These are phyloP conservation scores for Diplolepis rosae DNA, from an alignment of 2,888 invertebrate genomes.

Conservation along the genomic window DNA sequence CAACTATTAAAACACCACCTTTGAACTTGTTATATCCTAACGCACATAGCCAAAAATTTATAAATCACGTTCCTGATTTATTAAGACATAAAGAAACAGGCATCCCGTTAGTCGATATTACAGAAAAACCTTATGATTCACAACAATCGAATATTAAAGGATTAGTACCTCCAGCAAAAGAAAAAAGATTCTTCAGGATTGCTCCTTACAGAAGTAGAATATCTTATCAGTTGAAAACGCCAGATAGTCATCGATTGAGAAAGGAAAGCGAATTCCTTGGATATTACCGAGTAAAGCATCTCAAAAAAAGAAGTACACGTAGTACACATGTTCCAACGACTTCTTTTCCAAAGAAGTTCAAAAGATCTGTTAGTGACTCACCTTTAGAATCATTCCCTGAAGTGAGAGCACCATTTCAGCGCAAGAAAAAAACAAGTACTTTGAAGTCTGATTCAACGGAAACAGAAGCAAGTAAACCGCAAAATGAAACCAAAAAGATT, in stretches of 20 bases:
- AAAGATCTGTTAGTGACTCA: too few species aligned
- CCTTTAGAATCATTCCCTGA: too few species aligned
- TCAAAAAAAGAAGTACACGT: neutral
- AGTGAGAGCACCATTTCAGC: too few species aligned
- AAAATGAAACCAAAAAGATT: slow-evolving; percentile 39
- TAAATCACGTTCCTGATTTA: neutral
- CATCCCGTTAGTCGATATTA: too few species aligned
- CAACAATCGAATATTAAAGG: neutral
- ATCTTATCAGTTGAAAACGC: neutral
- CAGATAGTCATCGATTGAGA: neutral
- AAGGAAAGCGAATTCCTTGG: neutral
- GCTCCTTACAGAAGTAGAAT: neutral
- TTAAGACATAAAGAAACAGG: neutral
- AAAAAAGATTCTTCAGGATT: neutral
- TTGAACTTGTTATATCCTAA: neutral
- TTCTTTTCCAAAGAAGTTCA: too few species aligned
- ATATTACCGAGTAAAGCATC: neutral
- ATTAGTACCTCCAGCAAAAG: neutral
- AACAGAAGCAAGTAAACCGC: neutral
- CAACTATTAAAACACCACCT: neutral
- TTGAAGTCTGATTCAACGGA: neutral
- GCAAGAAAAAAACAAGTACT: too few species aligned
- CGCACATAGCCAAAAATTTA: neutral
- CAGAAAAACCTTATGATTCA: neutral
- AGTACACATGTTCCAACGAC: neutral